A percentile compares a stretch with the other conserved stretches of the same genome.
Evolutionary conservation across 2,888 invertebrate genomes (phyloP).

Genomic region (Tachystola acroxantha): DNA sequence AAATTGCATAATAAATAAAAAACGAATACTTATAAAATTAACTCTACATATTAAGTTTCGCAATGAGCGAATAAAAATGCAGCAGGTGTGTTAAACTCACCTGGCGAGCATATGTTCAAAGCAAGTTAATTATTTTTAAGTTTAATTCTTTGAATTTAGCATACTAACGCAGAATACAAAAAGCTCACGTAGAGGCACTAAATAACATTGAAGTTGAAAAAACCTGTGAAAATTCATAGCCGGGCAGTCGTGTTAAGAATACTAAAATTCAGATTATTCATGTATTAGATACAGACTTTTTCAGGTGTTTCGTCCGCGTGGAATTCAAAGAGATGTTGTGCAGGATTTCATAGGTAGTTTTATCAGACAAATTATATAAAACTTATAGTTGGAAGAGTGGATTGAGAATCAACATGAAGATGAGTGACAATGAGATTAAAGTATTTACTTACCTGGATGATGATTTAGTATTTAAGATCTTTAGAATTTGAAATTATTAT

Average conservation of each 20-base stretch:
- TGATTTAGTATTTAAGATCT: too few relatives aligned
- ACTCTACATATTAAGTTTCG: conserved; percentile 67
- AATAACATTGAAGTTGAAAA: conserved; percentile 8
- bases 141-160: conserved; percentile 15
- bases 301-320: too few relatives aligned
- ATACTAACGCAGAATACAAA: neutral
- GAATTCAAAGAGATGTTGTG: too few relatives aligned
- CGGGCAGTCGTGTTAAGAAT: conserved; percentile 3
- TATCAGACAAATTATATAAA: too few relatives aligned
- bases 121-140: conserved; percentile 52
- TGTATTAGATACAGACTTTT: too few relatives aligned
- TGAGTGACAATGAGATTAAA: too few relatives aligned
- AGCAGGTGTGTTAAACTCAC: conserved; percentile 63
- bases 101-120: conserved; percentile 64
- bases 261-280: conserved; percentile 3
- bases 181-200: conserved; percentile 21
- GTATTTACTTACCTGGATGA: too few relatives aligned
- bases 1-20: conserved; percentile 53
- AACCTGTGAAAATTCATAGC: conserved; percentile 9
- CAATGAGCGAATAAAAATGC: conserved; percentile 46
- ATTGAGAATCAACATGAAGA: too few relatives aligned
- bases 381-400: too few relatives aligned
- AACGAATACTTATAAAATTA: conserved; percentile 38
- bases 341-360: too few relatives aligned
- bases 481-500: too few relatives aligned